These are phyloP conservation scores for Diplazon laetatorius DNA, from an alignment of 2,888 invertebrate genomes.

Conservation along the genomic window DNA sequence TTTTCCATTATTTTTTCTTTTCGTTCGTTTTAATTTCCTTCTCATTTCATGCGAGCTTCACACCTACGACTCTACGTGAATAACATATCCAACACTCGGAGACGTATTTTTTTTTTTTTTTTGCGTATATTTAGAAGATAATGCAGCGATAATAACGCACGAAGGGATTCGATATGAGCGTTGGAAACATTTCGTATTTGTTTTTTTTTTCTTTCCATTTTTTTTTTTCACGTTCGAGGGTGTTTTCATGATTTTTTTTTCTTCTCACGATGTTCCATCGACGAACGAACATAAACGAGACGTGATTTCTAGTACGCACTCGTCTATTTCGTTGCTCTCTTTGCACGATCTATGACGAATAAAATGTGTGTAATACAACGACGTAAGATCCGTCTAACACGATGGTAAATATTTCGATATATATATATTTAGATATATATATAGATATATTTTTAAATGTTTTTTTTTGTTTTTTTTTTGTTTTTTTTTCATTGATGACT, in stretches of 20 bases:
- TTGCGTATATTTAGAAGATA: conserved; percentile 59
- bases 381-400: conserved; percentile 62
- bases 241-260: neutral
- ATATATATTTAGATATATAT: too few species aligned
- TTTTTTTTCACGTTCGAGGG: neutral
- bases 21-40: neutral
- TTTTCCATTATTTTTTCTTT: conserved; percentile 13
- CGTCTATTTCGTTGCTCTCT: conserved; percentile 30
- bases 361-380: conserved; percentile 52
- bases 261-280: conserved; percentile 5
- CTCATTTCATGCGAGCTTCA: conserved; percentile 9
- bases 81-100: conserved; percentile 56
- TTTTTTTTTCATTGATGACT: conserved; percentile 50
- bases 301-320: conserved; percentile 36
- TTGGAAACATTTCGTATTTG: conserved; percentile 2
- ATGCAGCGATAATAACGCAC: conserved; percentile 47
- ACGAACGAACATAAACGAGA: conserved; percentile 20
- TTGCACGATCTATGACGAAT: conserved; percentile 59
- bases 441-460: neutral
- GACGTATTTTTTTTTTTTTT: too few species aligned
- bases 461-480: conserved; percentile 32
- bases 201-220: neutral
- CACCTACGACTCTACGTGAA: conserved; percentile 32
- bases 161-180: conserved; percentile 32
- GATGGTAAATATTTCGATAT: conserved; percentile 60